Evolutionary conservation across 2,113 vertebrate species (phyloP), one percentile per base, ranked within the genome.

Genomic region (Mormyrus lacerda): DNA sequence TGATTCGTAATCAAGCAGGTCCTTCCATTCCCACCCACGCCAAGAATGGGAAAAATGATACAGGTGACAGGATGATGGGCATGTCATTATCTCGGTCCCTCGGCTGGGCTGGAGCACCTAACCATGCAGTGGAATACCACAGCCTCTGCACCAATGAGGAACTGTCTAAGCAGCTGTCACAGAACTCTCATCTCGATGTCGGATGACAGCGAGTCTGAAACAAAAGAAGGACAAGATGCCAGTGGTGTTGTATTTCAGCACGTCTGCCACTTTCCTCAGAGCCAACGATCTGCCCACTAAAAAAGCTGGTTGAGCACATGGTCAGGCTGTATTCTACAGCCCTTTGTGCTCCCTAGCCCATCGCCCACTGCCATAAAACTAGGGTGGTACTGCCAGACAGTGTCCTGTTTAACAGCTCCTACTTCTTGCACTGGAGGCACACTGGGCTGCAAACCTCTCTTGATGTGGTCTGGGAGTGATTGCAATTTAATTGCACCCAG

Each of bases 401-500:
- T 84, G 90, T 89, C 48, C 85, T 87, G 65, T 50, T 76, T 31
- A 87, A 88, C 89, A 88, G 89, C 94, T 93, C 93, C 92, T 92
- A 93, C 92, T 93, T 94, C 94, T 94, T 86, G 94, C 94, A 95
- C 95, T 95, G 95, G 91, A 94, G 94, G 92, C 92, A 93, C 92
- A 92, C 92, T 95, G 93, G 94, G 93, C 94, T 91, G 50, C 93
- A 92, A 94, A 95, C 95, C 94, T 95, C 94, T 93, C 94, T 95
- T 95, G 94, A 95, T 95, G 95, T 95, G 95, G 95, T 94, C 94
- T 92, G 93, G 93, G 95, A 95, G 95, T 93, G 93, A 95, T 94
- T 93, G 94, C 93, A 92, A 91, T 90, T 93, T 96, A 96, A 96
- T 96, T 96, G 94, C 95, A 95, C 94, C 94, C 94, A 95, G 94